These are phyloP conservation scores for Polyommatus icarus DNA, from an alignment of 2,888 invertebrate genomes.

Conservation along the genomic window DNA sequence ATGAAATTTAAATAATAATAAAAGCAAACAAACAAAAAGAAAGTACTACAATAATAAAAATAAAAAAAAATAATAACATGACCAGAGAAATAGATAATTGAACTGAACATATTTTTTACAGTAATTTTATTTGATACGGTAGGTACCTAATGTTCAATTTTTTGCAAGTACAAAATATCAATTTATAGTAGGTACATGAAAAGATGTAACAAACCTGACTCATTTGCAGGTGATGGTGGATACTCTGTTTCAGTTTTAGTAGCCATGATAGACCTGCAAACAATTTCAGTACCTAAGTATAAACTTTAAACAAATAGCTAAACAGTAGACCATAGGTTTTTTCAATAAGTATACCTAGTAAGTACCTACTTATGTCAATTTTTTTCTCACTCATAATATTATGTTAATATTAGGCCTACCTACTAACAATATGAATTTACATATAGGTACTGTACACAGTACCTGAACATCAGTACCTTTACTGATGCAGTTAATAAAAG, in stretches of 20 bases:
- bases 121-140: no score
- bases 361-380: no score
- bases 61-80: not conserved
- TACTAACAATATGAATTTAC: no score
- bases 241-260: slow-evolving; percentile 68
- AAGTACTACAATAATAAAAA: not conserved
- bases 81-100: not conserved
- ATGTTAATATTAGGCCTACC: no score
- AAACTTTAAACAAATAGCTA: slow-evolving; percentile 1
- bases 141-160: no score
- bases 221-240: slow-evolving; percentile 65
- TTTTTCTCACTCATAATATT: no score
- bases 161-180: not conserved
- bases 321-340: not conserved
- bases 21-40: not conserved
- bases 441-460: no score
- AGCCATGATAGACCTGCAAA: slow-evolving; percentile 75
- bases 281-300: slow-evolving; percentile 49
- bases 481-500: no score
- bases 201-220: slow-evolving; percentile 65
- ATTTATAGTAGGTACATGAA: slow-evolving; percentile 31
- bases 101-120: not conserved
- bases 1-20: no score
- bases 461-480: no score
- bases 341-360: not conserved